Evolutionary conservation across 2,113 vertebrate species (phyloP).

Genomic region (Oxygymnocypris stewartii): DNA sequence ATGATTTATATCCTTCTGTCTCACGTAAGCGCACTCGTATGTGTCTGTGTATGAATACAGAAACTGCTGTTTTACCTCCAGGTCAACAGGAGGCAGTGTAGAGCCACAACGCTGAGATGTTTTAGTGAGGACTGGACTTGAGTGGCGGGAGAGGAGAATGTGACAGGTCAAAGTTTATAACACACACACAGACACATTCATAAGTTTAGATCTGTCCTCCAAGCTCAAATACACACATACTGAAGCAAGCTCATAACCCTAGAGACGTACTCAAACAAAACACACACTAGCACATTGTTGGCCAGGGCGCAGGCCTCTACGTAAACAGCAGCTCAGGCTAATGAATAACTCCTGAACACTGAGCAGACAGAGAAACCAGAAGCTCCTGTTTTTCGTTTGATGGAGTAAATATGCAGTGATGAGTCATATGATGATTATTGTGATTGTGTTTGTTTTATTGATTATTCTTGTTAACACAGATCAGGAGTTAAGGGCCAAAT

Average conservation of each 20-base stretch:
- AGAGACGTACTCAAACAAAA: constrained; percentile 38
- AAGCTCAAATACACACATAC: constrained; percentile 40
- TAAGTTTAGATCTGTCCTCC: neutral
- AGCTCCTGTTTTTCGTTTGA: constrained; percentile 10
- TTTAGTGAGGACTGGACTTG: neutral
- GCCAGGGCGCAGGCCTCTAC: constrained; percentile 13
- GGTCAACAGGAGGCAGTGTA: constrained; percentile 22
- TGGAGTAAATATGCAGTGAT: constrained; percentile 7
- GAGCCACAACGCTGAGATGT: neutral
- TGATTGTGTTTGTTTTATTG: constrained; percentile 18
- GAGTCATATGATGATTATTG: constrained; percentile 31
- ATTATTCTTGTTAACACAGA: constrained; percentile 1
- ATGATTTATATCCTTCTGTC: neutral
- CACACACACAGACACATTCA: constrained; percentile 40
- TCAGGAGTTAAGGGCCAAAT: neutral
- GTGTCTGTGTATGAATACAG: neutral
- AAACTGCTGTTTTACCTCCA: constrained; percentile 14
- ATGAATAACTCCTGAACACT: constrained; percentile 44
- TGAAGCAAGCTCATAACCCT: constrained; percentile 31
- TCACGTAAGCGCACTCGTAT: neutral
- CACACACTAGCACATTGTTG: constrained; percentile 26
- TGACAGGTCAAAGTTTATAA: constrained; percentile 5
- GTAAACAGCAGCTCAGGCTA: constrained; percentile 49
- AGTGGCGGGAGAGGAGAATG: neutral
- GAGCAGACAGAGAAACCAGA: constrained; percentile 22